Conservation (phyloP, 2,888 invertebrate genomes). For the Stenotaenia linearis region DNA sequence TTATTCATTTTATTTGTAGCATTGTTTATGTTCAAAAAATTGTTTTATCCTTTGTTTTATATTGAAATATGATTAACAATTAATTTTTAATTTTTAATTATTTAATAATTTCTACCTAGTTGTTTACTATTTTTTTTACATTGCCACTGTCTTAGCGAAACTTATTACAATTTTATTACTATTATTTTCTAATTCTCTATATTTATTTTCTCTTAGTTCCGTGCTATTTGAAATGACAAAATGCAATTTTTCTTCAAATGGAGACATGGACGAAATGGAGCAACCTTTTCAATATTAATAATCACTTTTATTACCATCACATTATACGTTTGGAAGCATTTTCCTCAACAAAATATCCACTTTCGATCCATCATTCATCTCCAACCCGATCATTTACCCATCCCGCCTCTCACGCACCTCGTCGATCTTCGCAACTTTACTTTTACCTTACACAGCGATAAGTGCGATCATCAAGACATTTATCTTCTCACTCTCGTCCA, state of each 20-base stretch:
- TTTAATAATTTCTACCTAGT: no score
- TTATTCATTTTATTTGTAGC: no score
- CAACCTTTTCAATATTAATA: not conserved
- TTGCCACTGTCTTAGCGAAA: no score
- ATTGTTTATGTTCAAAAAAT: no score
- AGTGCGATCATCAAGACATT: conserved; percentile 24
- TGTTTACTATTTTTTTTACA: no score
- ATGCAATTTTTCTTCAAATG: not conserved
- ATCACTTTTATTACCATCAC: not conserved
- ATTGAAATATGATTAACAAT: no score
- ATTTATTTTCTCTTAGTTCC: not conserved
- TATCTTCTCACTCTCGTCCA: conserved; percentile 59
- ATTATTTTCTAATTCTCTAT: not conserved
- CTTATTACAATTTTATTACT: not conserved
- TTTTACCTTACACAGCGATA: conserved; percentile 21
- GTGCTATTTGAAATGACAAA: not conserved
- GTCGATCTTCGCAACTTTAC: conserved; percentile 33
- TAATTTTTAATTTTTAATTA: no score
- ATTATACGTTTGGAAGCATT: not conserved
- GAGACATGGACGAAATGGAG: not conserved
- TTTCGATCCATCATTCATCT: not conserved
- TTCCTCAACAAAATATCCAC: not conserved
- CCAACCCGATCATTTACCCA: not conserved
- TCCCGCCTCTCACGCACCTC: not conserved
- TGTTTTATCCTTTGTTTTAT: no score